A percentile compares a stretch with the other conserved stretches of the same genome.
These are phyloP conservation scores for Julus scanicus DNA, from an alignment of 2,888 invertebrate genomes.

Conservation along the genomic window DNA sequence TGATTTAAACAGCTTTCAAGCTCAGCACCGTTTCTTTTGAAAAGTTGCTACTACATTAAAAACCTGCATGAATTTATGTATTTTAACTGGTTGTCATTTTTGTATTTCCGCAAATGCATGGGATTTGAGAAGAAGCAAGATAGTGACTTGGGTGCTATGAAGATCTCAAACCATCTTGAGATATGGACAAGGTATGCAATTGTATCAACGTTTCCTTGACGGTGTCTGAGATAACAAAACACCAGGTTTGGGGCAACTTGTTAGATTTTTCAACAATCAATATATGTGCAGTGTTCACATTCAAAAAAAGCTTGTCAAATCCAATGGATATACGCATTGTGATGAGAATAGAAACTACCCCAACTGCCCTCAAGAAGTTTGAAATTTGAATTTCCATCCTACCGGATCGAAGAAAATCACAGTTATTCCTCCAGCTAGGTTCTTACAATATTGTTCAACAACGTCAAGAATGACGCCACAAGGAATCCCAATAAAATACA, in stretches of 20 bases:
- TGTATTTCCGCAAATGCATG: neutral
- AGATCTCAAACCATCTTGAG: too few species aligned
- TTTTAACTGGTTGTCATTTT: neutral
- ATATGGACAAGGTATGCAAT: too few species aligned
- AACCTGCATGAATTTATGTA: neutral
- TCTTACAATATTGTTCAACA: too few species aligned
- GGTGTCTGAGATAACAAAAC: neutral
- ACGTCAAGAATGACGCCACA: too few species aligned
- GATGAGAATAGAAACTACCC: neutral
- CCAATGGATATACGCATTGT: neutral
- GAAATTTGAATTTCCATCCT: too few species aligned
- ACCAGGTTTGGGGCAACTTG: too few species aligned
- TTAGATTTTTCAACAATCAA: neutral
- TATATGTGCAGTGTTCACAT: neutral
- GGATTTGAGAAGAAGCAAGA: neutral
- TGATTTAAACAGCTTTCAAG: neutral
- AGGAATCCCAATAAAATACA: too few species aligned
- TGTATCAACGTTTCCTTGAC: neutral
- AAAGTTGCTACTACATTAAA: neutral
- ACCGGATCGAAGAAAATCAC: too few species aligned
- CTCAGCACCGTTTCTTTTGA: neutral
- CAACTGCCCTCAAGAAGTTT: too few species aligned
- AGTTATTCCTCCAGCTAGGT: too few species aligned
- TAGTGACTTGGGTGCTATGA: neutral
- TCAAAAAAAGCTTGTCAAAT: neutral